Base-by-base conservation (phyloP, 2,113 vertebrate genomes). In the Aldabrachelys gigantea region DNA sequence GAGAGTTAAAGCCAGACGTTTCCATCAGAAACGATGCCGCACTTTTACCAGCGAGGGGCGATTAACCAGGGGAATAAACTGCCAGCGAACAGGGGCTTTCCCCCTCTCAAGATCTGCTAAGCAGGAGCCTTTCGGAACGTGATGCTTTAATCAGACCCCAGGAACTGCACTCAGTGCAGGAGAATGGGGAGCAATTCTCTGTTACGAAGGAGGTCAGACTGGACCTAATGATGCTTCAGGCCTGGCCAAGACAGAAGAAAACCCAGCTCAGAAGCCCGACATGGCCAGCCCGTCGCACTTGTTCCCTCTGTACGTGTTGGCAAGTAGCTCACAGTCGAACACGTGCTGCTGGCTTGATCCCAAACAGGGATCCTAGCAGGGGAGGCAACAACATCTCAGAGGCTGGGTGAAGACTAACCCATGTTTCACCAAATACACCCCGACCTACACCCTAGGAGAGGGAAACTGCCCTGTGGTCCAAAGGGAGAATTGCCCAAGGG, bases 11-110 rank as follows among this genome's bases (percentile, higher is more conserved):
- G 50, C 25, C 84, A 31, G 65, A 52, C 5, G 13, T 3, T 62
- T 29, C 11, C 25, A 29, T 62, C 5, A 6, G 0, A 76, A 90
- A 56, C 0, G 8, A 31, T 31, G 38, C 16, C 0, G 2, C 14
- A 76, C 41, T 12, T 44, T 10, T 11, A 44, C 5, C 41, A 47
- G 75, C 22, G 24, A 47, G 19, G 14, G 22, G 75, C 10, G 5
- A 27, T 27, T 14, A 13, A 44, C 22, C 10, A 44, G 10, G 2
- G 41, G 75, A 27, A 47, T 11, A 78, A 27, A 14, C 75, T 44
- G 62, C 31, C 62, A 16, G 62, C 16, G 6, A 19, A 19, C 35
- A 7, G 14, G 31, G 29, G 31, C 31, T 31, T 8, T 35, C 17
- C 59, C 14, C 2, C 35, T n/a, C 62, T 69, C 14, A 1, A n/a